Evolutionary conservation across 2,797 vertebrate species (phyloP).

Genomic region (Poecilia gillii): DNA sequence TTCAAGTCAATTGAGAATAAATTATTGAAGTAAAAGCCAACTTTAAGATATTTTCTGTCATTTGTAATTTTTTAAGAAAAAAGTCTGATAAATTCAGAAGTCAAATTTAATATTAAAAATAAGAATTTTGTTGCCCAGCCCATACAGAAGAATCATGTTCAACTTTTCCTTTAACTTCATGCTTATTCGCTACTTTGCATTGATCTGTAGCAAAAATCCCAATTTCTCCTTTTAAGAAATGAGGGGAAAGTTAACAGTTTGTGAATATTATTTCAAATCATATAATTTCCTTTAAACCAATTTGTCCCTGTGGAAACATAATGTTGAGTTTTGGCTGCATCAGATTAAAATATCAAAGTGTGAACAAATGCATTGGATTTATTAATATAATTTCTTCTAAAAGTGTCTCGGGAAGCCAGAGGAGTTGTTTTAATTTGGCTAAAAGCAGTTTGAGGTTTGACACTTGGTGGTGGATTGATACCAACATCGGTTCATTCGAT

Average conservation of each 20-base stretch:
- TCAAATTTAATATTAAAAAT: no score
- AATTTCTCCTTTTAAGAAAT: not conserved
- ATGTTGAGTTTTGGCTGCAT: not conserved
- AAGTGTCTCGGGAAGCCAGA: not conserved
- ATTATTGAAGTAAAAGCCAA: no score
- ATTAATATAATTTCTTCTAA: not conserved
- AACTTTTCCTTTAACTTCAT: not conserved
- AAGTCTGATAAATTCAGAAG: no score
- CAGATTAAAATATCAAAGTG: not conserved
- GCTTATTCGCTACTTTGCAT: not conserved
- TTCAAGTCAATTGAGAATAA: no score
- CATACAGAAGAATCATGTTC: not conserved
- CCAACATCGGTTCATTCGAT: not conserved
- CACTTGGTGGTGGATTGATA: not conserved
- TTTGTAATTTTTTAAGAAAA: no score
- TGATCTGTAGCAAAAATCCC: not conserved
- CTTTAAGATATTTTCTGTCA: no score
- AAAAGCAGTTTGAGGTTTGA: not conserved
- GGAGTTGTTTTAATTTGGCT: not conserved
- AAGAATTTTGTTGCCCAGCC: no score
- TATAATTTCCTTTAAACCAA: not conserved
- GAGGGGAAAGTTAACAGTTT: not conserved
- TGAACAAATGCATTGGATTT: not conserved
- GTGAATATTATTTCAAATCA: not conserved
- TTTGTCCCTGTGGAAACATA: not conserved